Percentiles rank a stretch among this genome's conserved stretches.
Evolutionary conservation across 2,797 vertebrate species (phyloP).

Genomic region (Gallirallus australis): DNA sequence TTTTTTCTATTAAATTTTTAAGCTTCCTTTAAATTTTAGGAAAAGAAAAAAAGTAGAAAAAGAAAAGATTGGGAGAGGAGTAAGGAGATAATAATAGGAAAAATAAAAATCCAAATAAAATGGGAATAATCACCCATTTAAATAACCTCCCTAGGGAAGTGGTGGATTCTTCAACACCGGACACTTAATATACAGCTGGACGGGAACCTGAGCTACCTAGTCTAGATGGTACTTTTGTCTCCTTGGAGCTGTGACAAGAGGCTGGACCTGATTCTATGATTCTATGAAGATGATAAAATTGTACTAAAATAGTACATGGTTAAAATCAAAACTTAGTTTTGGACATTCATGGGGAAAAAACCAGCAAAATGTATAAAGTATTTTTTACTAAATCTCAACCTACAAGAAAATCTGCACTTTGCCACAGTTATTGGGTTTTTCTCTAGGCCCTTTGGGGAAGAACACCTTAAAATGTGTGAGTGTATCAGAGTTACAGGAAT

Average conservation of each 20-base stretch:
- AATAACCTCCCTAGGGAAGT: too few species aligned
- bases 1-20: neutral
- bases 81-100: neutral
- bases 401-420: neutral
- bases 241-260: too few species aligned
- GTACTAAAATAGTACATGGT: neutral
- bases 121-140: too few species aligned
- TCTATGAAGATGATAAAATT: neutral
- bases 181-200: too few species aligned
- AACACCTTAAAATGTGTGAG: neutral
- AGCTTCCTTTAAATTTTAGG: neutral
- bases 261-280: too few species aligned
- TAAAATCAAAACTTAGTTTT: neutral
- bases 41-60: neutral
- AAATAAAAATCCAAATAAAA: neutral
- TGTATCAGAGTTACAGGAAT: neutral
- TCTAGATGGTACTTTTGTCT: too few species aligned
- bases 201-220: too few species aligned
- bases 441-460: neutral
- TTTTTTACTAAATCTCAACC: fast-evolving
- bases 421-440: fast-evolving
- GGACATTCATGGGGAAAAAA: neutral
- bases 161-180: too few species aligned
- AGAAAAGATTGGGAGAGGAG: neutral
- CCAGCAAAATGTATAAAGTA: neutral